These are phyloP conservation scores for Anoplophora glabripennis DNA, from an alignment of 1,140 invertebrate species.

Conservation along the genomic window DNA sequence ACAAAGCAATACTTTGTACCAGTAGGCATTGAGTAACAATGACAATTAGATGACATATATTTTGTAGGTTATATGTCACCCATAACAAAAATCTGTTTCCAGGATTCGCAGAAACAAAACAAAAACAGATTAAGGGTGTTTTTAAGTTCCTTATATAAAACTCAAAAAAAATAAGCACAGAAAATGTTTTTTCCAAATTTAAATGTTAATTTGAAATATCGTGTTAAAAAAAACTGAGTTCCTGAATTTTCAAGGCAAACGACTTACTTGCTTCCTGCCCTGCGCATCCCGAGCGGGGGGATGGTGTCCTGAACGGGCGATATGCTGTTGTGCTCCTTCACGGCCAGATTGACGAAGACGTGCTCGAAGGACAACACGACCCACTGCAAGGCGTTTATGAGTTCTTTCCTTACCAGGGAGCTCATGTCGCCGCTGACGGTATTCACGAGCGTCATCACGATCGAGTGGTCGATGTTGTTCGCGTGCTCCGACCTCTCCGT, in stretches of 20 bases:
- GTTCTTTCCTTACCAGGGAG: conserved; percentile 82
- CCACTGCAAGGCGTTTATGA: conserved; percentile 81
- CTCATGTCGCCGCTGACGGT: conserved; percentile 79
- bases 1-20: too few relatives aligned
- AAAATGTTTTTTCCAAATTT: too few relatives aligned
- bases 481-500: conserved; percentile 83
- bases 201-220: too few relatives aligned
- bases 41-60: too few relatives aligned
- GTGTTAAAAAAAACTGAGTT: too few relatives aligned
- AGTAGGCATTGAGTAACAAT: too few relatives aligned
- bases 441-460: conserved; percentile 81
- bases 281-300: conserved; percentile 23
- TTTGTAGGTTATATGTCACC: too few relatives aligned
- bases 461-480: conserved; percentile 87
- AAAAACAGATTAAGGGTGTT: too few relatives aligned
- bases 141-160: too few relatives aligned
- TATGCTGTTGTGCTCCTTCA: conserved; percentile 64
- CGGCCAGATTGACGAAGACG: conserved; percentile 77
- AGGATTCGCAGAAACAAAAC: too few relatives aligned
- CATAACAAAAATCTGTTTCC: too few relatives aligned
- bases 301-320: conserved; percentile 10
- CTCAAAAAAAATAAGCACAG: too few relatives aligned
- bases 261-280: conserved; percentile 30
- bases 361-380: conserved; percentile 88
- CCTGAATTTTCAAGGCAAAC: background rate